Base-by-base conservation (phyloP, 2,888 invertebrate species). In the Morpho deidamia region DNA sequence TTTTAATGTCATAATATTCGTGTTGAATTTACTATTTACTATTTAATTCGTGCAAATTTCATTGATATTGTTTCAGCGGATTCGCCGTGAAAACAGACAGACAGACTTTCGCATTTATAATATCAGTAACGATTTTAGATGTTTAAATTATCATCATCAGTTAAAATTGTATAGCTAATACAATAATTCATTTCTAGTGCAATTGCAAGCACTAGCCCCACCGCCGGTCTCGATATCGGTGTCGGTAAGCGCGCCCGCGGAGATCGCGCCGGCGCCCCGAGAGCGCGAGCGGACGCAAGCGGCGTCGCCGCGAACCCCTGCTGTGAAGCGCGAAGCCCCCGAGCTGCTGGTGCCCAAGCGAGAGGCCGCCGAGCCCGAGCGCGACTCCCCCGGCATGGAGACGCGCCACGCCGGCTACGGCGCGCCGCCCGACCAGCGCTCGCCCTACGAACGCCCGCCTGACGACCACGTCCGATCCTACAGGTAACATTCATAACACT, bases 381-480 rank as follows among this genome's bases (percentile, higher is more conserved):
- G 92, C 86, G 95, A 95, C 83, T 94, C 95, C 59, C 64, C 95
- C 86, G 93, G 93, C 70, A 94, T 94, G 92, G 95, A 95, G 74
- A 91, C 93, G 78, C 89, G 91, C 76, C 91, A 91, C 75, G 91
- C 91, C 68, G 91, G 92, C 62, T 93, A 93, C 78, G 92, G 91
- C 65, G 93, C 93, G 77, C 92, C 92, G 72, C 92, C 92, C 61
- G 91, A 92, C 60, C 93, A 94, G 64, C 85, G 92, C 34, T 92
- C 92, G 50, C 91, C 94, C 0, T 94, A 94, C 74, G 94, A 94
- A 64, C 91, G 93, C 1, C 91, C 93, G 11, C 92, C 94, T 2
- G 92, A 92, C 56, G 90, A 90, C 69, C 90, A 90, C 70, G 91
- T 91, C 38, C 80, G 92, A 34, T 91, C 92, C 0, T 92, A 94